Evolutionary conservation across 2,888 invertebrate genomes (phyloP).

Genomic region (Spialia ferax): DNA sequence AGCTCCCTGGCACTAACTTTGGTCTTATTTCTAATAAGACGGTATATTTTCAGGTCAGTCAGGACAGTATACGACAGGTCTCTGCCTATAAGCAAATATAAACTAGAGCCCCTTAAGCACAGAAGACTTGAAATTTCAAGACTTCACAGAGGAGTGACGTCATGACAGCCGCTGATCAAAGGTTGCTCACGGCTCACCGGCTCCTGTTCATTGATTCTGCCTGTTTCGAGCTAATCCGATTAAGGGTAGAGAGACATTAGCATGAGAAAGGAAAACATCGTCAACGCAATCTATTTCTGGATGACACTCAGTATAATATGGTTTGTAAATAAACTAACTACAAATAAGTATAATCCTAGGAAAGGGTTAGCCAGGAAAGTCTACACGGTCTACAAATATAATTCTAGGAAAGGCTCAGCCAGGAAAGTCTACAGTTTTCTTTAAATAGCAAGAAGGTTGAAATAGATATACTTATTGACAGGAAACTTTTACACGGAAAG

Average conservation of each 20-base stretch:
- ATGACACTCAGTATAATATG: neutral
- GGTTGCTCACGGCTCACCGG: conserved; percentile 21
- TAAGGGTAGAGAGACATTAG: neutral
- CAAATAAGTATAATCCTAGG: neutral
- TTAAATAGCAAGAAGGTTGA: too few relatives aligned
- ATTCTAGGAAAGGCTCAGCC: too few relatives aligned
- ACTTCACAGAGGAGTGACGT: neutral
- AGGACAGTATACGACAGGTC: too few relatives aligned
- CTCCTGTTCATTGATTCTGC: conserved; percentile 13
- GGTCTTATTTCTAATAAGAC: too few relatives aligned
- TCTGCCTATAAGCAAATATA: too few relatives aligned
- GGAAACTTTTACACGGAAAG: too few relatives aligned
- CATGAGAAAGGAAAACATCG: conserved; percentile 5
- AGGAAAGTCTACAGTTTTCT: too few relatives aligned
- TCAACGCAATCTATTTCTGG: conserved; percentile 5
- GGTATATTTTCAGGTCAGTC: too few relatives aligned
- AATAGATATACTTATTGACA: too few relatives aligned
- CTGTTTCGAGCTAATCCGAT: conserved; percentile 7
- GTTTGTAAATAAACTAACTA: neutral
- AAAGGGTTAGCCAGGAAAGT: too few relatives aligned
- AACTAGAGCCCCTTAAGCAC: neutral
- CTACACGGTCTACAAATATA: too few relatives aligned
- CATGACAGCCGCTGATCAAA: conserved; percentile 19
- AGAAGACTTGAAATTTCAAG: neutral
- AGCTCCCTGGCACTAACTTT: too few relatives aligned